A percentile compares a stretch with the other conserved stretches of the same genome.
These are phyloP conservation scores for Parauchenoglanis ngamensis DNA, from an alignment of 2,797 vertebrate genomes.

Conservation along the genomic window DNA sequence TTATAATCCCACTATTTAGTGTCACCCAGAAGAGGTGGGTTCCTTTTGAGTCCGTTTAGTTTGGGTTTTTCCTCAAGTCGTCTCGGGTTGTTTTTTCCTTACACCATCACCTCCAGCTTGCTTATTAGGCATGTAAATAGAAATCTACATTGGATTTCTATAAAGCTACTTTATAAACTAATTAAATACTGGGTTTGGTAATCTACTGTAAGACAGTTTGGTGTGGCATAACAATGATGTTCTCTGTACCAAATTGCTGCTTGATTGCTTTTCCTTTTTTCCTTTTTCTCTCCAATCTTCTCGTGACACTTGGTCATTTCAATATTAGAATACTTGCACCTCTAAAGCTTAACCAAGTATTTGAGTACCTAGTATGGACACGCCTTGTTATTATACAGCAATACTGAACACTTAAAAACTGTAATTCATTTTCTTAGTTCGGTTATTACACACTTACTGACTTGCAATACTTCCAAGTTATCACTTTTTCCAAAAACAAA, in stretches of 20 bases:
- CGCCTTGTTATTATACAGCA: neutral
- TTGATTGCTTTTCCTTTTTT: neutral
- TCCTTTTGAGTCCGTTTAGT: neutral
- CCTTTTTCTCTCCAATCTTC: neutral
- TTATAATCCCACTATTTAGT: neutral
- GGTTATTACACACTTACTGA: neutral
- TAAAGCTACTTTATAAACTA: neutral
- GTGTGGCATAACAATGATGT: neutral
- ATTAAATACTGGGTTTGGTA: neutral
- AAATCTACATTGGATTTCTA: neutral
- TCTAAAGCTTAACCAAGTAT: neutral
- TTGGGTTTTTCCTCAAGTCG: neutral
- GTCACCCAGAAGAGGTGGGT: neutral
- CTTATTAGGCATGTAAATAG: neutral
- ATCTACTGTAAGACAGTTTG: neutral
- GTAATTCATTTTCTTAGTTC: neutral
- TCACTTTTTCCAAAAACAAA: neutral
- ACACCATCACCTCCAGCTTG: neutral
- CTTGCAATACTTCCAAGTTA: neutral
- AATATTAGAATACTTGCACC: too few species aligned
- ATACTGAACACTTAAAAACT: neutral
- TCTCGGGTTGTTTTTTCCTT: neutral
- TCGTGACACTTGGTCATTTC: neutral
- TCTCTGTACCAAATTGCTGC: neutral
- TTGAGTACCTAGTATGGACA: too few species aligned